Evolutionary conservation across 2,797 vertebrate species (phyloP).

Genomic region (Coregonus sp.): DNA sequence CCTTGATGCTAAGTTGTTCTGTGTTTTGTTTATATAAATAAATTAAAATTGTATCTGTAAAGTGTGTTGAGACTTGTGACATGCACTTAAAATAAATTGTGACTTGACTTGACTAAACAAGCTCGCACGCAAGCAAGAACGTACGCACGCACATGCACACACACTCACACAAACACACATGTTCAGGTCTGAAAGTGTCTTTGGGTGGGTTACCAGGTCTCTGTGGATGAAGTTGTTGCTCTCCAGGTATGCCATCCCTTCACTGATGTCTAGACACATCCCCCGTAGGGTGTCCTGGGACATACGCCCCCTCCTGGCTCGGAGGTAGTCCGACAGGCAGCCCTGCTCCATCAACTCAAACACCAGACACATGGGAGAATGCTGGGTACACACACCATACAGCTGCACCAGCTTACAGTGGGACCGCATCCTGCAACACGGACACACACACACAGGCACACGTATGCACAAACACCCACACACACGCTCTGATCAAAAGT

Average conservation of each 20-base stretch:
- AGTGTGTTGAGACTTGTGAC: neutral
- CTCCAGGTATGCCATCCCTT: conserved; percentile 95
- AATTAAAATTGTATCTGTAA: neutral
- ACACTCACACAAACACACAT: neutral
- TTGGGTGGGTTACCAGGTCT: conserved; percentile 85
- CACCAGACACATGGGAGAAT: conserved; percentile 86
- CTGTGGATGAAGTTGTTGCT: conserved; percentile 91
- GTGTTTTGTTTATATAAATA: neutral
- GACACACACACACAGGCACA: neutral
- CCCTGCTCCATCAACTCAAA: conserved; percentile 96
- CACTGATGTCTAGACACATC: conserved; percentile 94
- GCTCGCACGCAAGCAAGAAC: too few species aligned
- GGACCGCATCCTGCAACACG: conserved; percentile 83
- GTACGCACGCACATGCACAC: neutral
- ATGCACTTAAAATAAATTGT: neutral
- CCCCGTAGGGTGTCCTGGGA: conserved; percentile 76
- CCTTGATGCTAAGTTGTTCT: neutral
- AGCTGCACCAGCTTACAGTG: conserved; percentile 92
- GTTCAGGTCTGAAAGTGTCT: neutral
- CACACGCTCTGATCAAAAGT: neutral
- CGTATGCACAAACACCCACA: too few species aligned
- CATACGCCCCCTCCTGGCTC: conserved; percentile 76
- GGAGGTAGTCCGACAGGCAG: conserved; percentile 86
- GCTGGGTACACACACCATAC: conserved; percentile 86
- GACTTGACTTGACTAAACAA: too few species aligned